phyloP scores from a whole-genome alignment of 1,140 invertebrate genomes.

The Octopus sinensis region DNA sequence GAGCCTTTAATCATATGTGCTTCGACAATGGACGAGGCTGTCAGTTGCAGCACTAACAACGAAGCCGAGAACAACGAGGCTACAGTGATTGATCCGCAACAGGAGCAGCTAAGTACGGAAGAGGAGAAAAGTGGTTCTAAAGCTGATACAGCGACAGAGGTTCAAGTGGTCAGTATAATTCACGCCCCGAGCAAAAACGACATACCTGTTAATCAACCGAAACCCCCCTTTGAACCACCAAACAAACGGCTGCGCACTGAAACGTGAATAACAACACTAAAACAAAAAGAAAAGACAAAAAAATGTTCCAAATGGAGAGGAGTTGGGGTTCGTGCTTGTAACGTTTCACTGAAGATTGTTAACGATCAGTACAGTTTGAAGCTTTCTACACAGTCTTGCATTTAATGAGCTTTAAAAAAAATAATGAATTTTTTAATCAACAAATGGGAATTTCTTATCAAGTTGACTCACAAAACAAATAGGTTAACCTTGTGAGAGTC shows the following conservation, averaged over 20 bases:
- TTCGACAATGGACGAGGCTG: neutral
- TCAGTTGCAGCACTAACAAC: neutral
- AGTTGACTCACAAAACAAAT: too few relatives aligned
- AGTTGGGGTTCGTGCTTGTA: too few relatives aligned
- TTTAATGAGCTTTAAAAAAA: too few relatives aligned
- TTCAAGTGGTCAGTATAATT: neutral
- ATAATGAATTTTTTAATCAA: too few relatives aligned
- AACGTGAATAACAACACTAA: neutral
- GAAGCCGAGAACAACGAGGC: neutral
- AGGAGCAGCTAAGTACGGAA: neutral
- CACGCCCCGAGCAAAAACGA: neutral
- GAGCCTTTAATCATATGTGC: constrained; percentile 5
- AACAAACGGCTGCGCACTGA: neutral
- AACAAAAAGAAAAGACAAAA: neutral
- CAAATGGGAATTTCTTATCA: too few relatives aligned
- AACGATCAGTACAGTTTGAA: too few relatives aligned
- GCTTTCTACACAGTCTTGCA: too few relatives aligned
- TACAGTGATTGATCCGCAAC: neutral
- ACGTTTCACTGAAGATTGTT: too few relatives aligned
- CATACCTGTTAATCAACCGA: neutral
- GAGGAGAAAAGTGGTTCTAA: neutral
- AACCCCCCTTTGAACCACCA: neutral
- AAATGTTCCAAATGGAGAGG: neutral
- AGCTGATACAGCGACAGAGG: neutral
- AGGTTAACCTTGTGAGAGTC: too few relatives aligned